Conservation (phyloP, 2,888 invertebrate species). For the Pseudoips prasinana region DNA sequence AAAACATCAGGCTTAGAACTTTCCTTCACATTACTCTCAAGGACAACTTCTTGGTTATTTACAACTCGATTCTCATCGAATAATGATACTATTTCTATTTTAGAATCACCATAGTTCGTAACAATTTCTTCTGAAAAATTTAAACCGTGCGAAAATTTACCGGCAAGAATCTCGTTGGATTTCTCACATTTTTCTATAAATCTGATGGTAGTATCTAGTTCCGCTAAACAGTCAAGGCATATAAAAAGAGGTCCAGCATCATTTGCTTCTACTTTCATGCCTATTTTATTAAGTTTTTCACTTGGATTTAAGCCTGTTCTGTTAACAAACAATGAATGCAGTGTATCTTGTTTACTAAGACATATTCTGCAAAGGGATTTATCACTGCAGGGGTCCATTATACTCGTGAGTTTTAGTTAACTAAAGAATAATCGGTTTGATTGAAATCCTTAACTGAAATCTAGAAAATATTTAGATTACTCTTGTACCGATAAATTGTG, state of each 20-base stretch:
- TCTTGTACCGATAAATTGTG: too few relatives aligned
- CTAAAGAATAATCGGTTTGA: too few relatives aligned
- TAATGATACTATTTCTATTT: neutral
- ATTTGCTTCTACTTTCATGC: constrained; percentile 38
- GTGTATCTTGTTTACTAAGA: constrained; percentile 39
- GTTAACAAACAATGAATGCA: constrained; percentile 45
- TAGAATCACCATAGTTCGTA: neutral
- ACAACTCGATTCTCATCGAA: constrained; percentile 4
- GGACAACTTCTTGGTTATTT: constrained; percentile 10
- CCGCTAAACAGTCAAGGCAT: constrained; percentile 49
- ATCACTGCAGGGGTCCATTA: constrained; percentile 33
- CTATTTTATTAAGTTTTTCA: constrained; percentile 46
- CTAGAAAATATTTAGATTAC: too few relatives aligned
- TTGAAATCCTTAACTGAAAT: too few relatives aligned
- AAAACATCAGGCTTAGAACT: too few relatives aligned
- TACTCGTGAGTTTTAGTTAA: neutral
- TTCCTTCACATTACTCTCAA: constrained; percentile 5
- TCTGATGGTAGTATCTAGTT: constrained; percentile 46
- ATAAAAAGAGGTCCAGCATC: constrained; percentile 48
- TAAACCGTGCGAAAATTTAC: constrained; percentile 6
- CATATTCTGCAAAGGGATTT: constrained; percentile 53
- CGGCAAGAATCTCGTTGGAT: constrained; percentile 39
- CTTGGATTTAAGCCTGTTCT: constrained; percentile 39
- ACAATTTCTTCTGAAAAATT: constrained; percentile 4
- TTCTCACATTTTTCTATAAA: constrained; percentile 53